These are phyloP conservation scores for Pedetes capensis DNA, from an alignment of 2,113 vertebrate species.

Conservation along the genomic window DNA sequence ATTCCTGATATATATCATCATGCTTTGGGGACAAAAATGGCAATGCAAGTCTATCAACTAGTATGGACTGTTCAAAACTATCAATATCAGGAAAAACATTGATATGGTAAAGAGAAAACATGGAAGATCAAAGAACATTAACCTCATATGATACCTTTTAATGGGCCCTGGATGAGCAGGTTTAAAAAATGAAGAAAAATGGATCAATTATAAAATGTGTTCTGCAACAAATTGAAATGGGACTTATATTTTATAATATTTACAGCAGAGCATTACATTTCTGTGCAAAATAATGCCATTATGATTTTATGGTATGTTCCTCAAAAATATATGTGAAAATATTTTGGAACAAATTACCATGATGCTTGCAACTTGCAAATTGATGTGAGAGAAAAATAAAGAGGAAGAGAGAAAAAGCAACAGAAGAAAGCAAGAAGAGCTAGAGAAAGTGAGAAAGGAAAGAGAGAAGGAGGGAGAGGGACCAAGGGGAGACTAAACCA, in stretches of 20 bases:
- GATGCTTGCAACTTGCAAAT: not conserved
- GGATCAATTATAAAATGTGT: not conserved
- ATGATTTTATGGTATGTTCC: not conserved
- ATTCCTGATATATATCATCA: not conserved
- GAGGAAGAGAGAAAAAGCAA: not conserved
- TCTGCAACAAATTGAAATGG: not conserved
- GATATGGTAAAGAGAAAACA: not conserved
- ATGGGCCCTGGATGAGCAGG: no score
- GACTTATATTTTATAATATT: not conserved
- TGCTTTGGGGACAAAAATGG: not conserved
- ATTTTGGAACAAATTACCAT: not conserved
- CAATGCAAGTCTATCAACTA: not conserved
- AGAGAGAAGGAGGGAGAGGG: no score
- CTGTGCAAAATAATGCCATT: not conserved
- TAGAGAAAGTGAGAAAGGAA: not conserved
- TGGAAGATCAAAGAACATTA: not conserved
- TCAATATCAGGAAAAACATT: not conserved
- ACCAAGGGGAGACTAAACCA: no score
- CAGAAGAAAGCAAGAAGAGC: not conserved
- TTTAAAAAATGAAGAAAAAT: not conserved
- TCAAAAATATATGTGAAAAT: not conserved
- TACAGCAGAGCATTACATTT: not conserved
- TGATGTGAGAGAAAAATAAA: no score
- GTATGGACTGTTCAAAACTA: not conserved
- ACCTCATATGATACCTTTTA: not conserved